Evolutionary conservation across 92 coral and sea anemone genomes (phyloP).

Genomic region (Parazoanthus darwini): DNA sequence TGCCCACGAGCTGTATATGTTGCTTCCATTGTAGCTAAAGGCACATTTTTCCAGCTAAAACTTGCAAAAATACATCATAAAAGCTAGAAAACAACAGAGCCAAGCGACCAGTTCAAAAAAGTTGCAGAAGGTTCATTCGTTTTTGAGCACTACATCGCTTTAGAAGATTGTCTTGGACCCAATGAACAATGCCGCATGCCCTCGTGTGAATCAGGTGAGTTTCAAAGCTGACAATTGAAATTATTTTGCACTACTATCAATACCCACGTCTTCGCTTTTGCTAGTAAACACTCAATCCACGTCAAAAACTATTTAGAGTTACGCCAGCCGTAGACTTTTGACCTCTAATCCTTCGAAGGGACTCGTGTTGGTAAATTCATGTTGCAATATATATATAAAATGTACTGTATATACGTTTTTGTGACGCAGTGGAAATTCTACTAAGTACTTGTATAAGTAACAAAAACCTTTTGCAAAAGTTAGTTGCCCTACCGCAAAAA

Average conservation of each 20-base stretch:
- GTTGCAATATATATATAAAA: not conserved
- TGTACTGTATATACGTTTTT: conserved; percentile 8
- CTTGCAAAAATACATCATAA: not conserved
- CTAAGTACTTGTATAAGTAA: not conserved
- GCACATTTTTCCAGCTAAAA: not conserved
- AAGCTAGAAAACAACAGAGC: not conserved
- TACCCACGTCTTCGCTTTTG: not conserved
- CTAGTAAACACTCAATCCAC: not conserved
- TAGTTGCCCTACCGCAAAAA: not conserved
- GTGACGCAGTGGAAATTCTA: conserved; percentile 42
- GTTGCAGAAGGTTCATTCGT: not conserved
- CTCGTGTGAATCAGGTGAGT: conserved; percentile 6
- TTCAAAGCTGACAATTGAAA: not conserved
- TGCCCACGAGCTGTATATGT: not conserved
- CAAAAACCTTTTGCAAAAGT: not conserved
- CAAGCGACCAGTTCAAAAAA: not conserved
- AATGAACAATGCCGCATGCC: not conserved
- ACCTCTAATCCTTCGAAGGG: not conserved
- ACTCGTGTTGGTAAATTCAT: not conserved
- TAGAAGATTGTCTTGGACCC: not conserved
- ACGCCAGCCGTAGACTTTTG: conserved; percentile 12
- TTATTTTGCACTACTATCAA: not conserved
- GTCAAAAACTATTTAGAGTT: not conserved
- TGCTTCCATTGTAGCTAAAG: not conserved
- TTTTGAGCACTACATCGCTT: not conserved